Base-by-base conservation (phyloP, 2,888 invertebrate genomes). In the Petrophora chlorosata region DNA sequence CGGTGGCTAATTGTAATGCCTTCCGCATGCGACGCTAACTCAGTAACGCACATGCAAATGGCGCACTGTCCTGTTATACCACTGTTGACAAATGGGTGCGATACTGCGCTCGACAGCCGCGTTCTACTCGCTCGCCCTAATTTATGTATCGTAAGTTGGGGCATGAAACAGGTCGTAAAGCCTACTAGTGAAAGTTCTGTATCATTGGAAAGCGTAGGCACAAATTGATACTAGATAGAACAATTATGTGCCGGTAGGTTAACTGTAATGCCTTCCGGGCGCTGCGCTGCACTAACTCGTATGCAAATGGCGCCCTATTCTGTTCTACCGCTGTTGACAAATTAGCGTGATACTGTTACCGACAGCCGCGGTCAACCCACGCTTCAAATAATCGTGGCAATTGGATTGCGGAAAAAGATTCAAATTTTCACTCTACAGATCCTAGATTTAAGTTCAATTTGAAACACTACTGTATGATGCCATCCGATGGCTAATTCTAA, bases 71-170 rank as follows among this genome's bases (percentile, higher is more conserved):
- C 69, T 69, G 76, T 66, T 71, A 69, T 64, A 56, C 67, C 61
- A 63, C 58, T 61, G 71, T 73, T 80, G 79, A 81, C 78, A 78
- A 80, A 81, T 78, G 78, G 79, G 65, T 57, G 63, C 45, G 64
- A 64, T 58, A 53, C 71, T 76, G 79, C 35, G 49, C 41, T 56
- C 72, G 79, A 76, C 80, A 76, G 69, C 55, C 59, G 64, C 58
- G 63, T 59, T 59, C 57, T 51, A 56, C 56, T 56, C 62, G 61
- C 56, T 58, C 53, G 55, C 59, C 53, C 65, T 73, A 69, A 66
- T 69, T 73, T 74, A 72, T 71, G 67, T 72, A 71, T 70, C n/a
- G n/a, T n/a, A n/a, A n/a, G n/a, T n/a, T n/a, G n/a, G n/a, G n/a
- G n/a, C n/a, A n/a, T n/a, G n/a, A n/a, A n/a, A n/a, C n/a, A n/a